Evolutionary conservation across 2,113 vertebrate genomes (phyloP).

Genomic region (Galeopterus variegatus): DNA sequence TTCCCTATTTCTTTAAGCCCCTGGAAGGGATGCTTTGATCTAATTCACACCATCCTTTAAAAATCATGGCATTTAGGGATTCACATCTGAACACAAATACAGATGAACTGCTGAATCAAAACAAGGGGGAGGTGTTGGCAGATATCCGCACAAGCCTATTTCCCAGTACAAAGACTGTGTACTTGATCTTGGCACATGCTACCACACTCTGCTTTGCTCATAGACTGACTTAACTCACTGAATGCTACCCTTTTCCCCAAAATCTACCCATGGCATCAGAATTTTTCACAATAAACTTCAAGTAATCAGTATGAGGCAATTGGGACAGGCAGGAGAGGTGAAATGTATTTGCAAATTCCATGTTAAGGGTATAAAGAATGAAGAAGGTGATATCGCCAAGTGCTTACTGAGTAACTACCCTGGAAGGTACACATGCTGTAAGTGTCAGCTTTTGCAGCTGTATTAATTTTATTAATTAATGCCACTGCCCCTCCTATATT

Average conservation of each 20-base stretch:
- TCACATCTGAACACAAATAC: not conserved
- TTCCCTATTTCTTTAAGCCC: slow-evolving; percentile 1
- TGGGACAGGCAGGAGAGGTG: not conserved
- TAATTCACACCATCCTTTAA: slow-evolving; percentile 8
- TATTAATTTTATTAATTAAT: not conserved
- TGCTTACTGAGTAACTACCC: not conserved
- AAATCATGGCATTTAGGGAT: not conserved
- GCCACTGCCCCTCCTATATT: no score
- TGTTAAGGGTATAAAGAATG: slow-evolving; percentile 16
- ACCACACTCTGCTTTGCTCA: not conserved
- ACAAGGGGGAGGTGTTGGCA: not conserved
- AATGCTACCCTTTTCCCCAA: not conserved
- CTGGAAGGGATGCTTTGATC: not conserved
- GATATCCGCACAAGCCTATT: not conserved
- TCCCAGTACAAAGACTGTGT: not conserved
- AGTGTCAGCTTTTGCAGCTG: not conserved
- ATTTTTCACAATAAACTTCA: slow-evolving; percentile 58
- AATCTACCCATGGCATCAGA: not conserved
- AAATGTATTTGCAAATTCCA: not conserved
- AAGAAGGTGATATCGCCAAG: not conserved
- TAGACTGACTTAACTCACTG: not conserved
- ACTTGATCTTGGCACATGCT: not conserved
- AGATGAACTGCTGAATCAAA: not conserved
- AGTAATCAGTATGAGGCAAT: slow-evolving; percentile 11
- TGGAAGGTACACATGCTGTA: fast-evolving